Conservation (phyloP, 2,888 invertebrate species). For the Tineola bisselliella region DNA sequence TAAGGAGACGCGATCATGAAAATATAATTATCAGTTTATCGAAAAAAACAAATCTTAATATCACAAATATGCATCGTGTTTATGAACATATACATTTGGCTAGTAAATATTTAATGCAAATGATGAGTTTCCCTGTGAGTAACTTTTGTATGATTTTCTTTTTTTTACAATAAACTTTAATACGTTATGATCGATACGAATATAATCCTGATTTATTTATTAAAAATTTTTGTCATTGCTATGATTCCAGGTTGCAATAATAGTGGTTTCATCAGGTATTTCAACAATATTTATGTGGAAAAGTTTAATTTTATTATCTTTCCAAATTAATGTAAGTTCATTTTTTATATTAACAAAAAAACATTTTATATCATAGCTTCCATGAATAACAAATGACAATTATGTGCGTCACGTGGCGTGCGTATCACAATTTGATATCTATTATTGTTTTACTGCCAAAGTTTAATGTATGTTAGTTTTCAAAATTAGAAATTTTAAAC, state of each 20-base stretch:
- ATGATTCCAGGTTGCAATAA: background rate
- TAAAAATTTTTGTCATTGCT: no score
- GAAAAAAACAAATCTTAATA: background rate
- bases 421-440: no score
- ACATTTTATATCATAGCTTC: no score
- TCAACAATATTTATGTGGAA: constrained; percentile 38
- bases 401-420: no score
- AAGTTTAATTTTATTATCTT: constrained; percentile 29
- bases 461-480: no score
- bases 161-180: no score
- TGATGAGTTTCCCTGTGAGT: background rate
- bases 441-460: no score
- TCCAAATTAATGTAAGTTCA: constrained; percentile 21
- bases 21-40: background rate
- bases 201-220: no score
- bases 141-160: background rate
- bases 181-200: no score
- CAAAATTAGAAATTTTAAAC: no score
- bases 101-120: background rate
- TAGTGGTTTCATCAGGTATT: constrained; percentile 36
- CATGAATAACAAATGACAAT: no score
- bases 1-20: background rate
- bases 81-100: background rate
- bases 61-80: background rate
- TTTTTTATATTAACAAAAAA: no score